phyloP scores from a whole-genome alignment of 2,888 invertebrate genomes.

The Plemyria rubiginata region DNA sequence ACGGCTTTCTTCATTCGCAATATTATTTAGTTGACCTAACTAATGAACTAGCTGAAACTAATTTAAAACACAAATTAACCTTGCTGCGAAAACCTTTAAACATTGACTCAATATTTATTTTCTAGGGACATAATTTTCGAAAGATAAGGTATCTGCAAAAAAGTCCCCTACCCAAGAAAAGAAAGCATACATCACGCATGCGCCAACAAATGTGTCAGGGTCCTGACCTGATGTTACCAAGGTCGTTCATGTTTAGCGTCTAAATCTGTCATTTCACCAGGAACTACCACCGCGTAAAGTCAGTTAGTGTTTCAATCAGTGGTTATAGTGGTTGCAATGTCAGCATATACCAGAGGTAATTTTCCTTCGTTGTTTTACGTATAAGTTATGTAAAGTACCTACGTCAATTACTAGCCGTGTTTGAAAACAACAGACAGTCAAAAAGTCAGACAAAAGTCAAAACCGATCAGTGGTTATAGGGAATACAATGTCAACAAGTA shows the following conservation, averaged over 20 bases:
- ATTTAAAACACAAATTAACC: not conserved
- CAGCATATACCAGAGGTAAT: constrained; percentile 63
- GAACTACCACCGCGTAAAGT: constrained; percentile 37
- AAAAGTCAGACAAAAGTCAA: no score
- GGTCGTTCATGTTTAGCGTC: constrained; percentile 75
- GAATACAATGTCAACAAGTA: no score
- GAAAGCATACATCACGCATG: constrained; percentile 62
- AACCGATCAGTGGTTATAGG: no score
- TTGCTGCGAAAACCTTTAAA: no score
- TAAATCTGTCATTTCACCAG: constrained; percentile 52
- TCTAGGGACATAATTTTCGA: no score
- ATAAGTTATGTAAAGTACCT: constrained; percentile 25
- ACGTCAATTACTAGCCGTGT: constrained; percentile 7
- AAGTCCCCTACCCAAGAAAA: constrained; percentile 16
- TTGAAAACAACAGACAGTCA: not conserved
- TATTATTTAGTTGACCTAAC: not conserved
- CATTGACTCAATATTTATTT: no score
- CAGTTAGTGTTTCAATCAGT: constrained; percentile 20
- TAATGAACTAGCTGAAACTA: not conserved
- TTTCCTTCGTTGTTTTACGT: not conserved
- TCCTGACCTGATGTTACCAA: constrained; percentile 67
- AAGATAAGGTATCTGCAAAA: constrained; percentile 1
- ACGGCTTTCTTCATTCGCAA: not conserved
- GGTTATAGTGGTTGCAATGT: constrained; percentile 61
- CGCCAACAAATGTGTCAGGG: constrained; percentile 74